Conservation (phyloP, 2,113 vertebrate genomes). For the Neolamprologus sp. region DNA sequence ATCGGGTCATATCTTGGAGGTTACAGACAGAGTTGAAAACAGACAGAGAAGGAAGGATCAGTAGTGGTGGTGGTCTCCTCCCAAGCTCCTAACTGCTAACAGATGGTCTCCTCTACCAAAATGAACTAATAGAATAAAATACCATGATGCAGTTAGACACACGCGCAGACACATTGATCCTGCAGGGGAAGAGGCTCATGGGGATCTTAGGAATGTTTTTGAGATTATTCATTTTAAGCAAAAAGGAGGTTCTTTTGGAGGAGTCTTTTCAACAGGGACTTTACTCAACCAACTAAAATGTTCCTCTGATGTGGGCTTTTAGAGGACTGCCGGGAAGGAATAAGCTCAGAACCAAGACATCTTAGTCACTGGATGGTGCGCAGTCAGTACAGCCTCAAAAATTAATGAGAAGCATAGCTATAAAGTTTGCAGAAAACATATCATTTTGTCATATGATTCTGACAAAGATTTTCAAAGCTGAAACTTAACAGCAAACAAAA, state of each 20-base stretch:
- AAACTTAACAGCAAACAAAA: background rate
- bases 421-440: background rate
- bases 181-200: constrained; percentile 3
- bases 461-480: background rate
- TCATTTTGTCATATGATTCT: background rate
- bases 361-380: background rate
- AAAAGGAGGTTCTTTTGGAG: constrained; percentile 1
- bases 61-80: constrained; percentile 33
- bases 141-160: constrained; percentile 19
- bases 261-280: constrained; percentile 2
- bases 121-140: constrained; percentile 31
- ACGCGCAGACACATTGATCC: constrained; percentile 22
- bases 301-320: constrained; percentile 16
- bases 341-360: background rate
- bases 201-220: constrained; percentile 27
- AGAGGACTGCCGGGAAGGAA: background rate
- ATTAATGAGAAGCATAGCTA: background rate
- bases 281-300: constrained; percentile 30
- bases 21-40: constrained; percentile 38
- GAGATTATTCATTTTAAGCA: background rate
- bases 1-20: constrained; percentile 38
- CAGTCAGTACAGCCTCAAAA: background rate
- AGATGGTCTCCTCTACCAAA: constrained; percentile 55
- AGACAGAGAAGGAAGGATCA: constrained; percentile 17
- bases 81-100: constrained; percentile 42